These are phyloP conservation scores for Bergia sp. DNA, from an alignment of 92 coral and sea anemone genomes.

Conservation along the genomic window DNA sequence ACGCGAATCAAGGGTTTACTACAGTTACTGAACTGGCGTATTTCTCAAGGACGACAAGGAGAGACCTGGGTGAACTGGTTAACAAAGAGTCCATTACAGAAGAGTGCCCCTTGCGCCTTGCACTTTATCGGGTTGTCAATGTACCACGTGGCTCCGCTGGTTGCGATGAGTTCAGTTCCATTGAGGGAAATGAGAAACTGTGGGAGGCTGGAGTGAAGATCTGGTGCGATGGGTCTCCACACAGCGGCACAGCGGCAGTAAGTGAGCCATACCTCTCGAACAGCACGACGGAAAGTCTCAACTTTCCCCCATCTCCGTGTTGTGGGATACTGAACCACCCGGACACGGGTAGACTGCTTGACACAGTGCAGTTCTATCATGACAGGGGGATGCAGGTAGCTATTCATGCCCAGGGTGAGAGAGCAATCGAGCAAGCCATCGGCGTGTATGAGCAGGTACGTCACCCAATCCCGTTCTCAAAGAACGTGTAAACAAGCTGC, in stretches of 20 bases:
- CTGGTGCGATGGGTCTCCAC: slow-evolving; percentile 81
- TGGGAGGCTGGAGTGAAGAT: slow-evolving; percentile 76
- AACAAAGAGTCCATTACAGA: neutral
- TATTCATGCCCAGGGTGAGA: slow-evolving; percentile 76
- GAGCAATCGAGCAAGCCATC: slow-evolving; percentile 74
- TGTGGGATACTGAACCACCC: slow-evolving; percentile 56
- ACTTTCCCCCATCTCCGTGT: slow-evolving; percentile 61
- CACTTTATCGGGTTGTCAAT: neutral
- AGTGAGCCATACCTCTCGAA: slow-evolving; percentile 64
- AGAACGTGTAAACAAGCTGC: too few relatives aligned
- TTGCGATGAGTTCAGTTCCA: neutral
- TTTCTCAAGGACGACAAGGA: neutral
- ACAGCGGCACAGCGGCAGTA: slow-evolving; percentile 73
- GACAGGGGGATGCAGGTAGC: slow-evolving; percentile 67
- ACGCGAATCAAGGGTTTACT: slow-evolving; percentile 13
- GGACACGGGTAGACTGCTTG: slow-evolving; percentile 27
- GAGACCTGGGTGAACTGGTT: neutral
- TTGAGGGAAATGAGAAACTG: slow-evolving; percentile 48
- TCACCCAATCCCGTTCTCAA: too few relatives aligned
- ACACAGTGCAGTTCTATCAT: slow-evolving; percentile 52
- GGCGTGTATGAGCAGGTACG: slow-evolving; percentile 68
- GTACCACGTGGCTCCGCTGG: neutral
- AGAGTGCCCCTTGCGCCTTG: slow-evolving; percentile 27
- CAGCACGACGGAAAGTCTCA: slow-evolving; percentile 60
- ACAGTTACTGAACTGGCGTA: slow-evolving; percentile 31